Evolutionary conservation across 2,113 vertebrate genomes (phyloP).

Genomic region (Corythaixoides concolor): DNA sequence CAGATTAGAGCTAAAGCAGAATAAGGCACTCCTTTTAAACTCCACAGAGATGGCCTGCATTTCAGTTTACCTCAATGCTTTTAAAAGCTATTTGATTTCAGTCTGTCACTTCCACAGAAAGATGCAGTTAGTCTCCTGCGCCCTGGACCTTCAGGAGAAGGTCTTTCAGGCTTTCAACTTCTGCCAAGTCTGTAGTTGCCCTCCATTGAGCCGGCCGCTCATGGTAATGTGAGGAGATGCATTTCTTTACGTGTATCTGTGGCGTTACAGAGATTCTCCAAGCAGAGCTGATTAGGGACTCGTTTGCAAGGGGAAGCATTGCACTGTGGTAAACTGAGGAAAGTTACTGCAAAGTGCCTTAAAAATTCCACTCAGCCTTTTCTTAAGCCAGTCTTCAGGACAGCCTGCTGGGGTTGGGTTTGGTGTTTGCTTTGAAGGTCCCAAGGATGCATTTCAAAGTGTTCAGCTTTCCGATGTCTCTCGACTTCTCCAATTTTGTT

Average conservation of each 20-base stretch:
- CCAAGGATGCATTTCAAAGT: fast-evolving
- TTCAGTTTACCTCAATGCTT: neutral
- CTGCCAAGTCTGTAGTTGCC: neutral
- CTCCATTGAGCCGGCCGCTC: fast-evolving
- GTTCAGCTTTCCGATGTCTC: neutral
- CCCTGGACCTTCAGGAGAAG: neutral
- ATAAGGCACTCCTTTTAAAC: neutral
- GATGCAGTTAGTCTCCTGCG: neutral
- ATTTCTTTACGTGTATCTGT: fast-evolving
- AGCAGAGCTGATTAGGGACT: neutral
- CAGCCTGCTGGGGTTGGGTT: neutral
- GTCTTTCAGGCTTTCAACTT: neutral
- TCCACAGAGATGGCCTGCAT: neutral
- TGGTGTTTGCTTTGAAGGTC: neutral
- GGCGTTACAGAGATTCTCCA: neutral
- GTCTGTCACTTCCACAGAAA: neutral
- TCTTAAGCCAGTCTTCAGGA: too few relatives aligned
- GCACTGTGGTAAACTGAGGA: neutral
- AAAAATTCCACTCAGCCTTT: fast-evolving
- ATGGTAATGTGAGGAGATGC: fast-evolving
- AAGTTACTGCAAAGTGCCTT: neutral
- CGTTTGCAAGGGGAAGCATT: neutral
- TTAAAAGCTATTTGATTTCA: neutral
- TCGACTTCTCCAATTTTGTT: neutral
- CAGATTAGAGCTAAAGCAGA: constrained; percentile 13